Conservation (phyloP, 2,113 vertebrate genomes). For the Xiphias gladius region DNA sequence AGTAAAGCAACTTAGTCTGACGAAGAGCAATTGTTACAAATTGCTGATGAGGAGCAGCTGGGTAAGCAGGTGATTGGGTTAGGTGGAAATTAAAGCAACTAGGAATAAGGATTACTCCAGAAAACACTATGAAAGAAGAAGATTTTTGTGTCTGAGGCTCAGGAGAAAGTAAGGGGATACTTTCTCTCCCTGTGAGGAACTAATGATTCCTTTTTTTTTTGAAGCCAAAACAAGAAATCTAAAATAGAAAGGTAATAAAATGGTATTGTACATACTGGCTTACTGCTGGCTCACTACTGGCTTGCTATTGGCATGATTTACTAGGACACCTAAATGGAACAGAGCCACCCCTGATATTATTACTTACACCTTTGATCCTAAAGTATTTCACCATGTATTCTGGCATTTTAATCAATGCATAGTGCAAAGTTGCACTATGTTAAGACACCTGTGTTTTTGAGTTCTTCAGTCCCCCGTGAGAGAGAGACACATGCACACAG, state of each 20-base stretch:
- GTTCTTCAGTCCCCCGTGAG: neutral
- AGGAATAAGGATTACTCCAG: too few species aligned
- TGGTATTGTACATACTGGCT: neutral
- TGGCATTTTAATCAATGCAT: neutral
- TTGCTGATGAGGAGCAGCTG: neutral
- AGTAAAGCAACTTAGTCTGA: too few species aligned
- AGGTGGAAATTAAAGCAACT: too few species aligned
- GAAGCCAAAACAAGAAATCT: too few species aligned
- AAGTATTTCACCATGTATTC: neutral
- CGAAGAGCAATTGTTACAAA: too few species aligned
- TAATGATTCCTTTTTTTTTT: too few species aligned
- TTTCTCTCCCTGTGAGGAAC: too few species aligned
- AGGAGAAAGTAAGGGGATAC: too few species aligned
- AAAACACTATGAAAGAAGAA: too few species aligned
- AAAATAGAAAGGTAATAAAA: neutral
- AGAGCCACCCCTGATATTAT: neutral
- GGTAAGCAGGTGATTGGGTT: too few species aligned
- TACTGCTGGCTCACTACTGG: neutral
- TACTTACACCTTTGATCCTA: neutral
- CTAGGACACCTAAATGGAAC: neutral
- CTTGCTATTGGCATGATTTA: neutral
- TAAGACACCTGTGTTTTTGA: neutral
- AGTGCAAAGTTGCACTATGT: neutral
- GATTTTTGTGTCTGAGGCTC: too few species aligned
- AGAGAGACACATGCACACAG: too few species aligned